phyloP scores from a whole-genome alignment of 2,797 vertebrate species.

The Sarcoramphus papa region DNA sequence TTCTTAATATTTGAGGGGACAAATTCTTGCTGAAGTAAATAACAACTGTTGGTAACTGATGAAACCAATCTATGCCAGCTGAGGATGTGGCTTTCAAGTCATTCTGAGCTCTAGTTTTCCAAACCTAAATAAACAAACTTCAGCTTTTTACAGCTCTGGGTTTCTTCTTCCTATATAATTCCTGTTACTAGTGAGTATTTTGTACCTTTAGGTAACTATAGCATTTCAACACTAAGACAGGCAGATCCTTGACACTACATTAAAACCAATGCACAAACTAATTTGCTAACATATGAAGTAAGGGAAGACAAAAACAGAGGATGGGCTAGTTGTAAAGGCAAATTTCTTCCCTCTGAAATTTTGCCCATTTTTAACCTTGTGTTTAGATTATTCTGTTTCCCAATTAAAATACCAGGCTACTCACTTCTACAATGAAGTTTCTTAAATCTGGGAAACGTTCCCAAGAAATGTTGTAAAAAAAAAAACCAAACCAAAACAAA shows the following conservation, averaged over 20 bases:
- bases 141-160: neutral
- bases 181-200: neutral
- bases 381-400: neutral
- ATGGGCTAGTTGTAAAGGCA: neutral
- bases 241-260: neutral
- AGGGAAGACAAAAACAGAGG: neutral
- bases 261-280: neutral
- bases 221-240: neutral
- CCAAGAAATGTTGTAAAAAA: neutral
- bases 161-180: neutral
- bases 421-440: neutral
- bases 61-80: neutral
- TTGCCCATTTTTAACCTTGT: neutral
- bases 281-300: neutral
- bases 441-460: neutral
- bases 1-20: neutral
- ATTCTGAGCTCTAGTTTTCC: neutral
- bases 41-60: neutral
- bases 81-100: conserved; percentile 11
- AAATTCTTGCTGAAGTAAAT: neutral
- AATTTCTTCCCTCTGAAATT: neutral
- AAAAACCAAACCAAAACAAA: neutral
- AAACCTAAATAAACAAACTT: neutral
- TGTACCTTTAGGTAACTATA: neutral
- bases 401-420: neutral